phyloP scores from a whole-genome alignment of 2,113 vertebrate species.

The Parotia lawesii region DNA sequence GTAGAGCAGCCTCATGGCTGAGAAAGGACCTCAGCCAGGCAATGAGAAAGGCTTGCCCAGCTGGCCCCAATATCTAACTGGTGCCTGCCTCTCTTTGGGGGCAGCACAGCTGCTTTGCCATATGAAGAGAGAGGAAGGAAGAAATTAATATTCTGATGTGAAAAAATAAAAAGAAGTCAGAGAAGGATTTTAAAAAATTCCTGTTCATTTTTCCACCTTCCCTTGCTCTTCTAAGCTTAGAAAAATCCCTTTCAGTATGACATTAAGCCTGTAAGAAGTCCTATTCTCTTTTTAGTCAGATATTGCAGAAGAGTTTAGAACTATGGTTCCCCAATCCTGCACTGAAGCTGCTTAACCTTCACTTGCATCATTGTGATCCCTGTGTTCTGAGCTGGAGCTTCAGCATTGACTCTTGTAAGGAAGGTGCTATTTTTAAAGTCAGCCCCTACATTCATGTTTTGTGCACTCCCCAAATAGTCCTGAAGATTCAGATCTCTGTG shows the following conservation, averaged over 20 bases:
- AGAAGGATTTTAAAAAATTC: background rate
- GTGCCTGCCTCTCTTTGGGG: background rate
- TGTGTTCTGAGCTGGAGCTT: background rate
- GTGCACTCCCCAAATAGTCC: background rate
- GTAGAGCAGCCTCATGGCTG: background rate
- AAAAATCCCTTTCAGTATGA: background rate
- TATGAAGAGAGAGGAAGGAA: background rate
- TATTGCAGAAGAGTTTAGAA: background rate
- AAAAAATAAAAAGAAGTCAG: background rate
- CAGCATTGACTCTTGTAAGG: background rate
- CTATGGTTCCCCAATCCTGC: background rate
- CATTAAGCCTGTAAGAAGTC: background rate
- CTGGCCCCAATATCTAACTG: rapidly evolving
- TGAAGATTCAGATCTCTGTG: background rate
- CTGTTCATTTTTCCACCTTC: background rate
- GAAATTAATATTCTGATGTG: background rate
- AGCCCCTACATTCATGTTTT: background rate
- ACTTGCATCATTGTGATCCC: background rate
- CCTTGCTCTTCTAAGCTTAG: background rate
- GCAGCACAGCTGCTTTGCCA: background rate
- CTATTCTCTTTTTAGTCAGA: background rate
- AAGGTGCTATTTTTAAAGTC: background rate
- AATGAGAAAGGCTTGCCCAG: background rate
- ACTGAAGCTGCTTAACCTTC: background rate
- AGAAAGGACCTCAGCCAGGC: background rate